Evolutionary conservation across 2,113 vertebrate species (phyloP).

Genomic region (Sula dactylatra): DNA sequence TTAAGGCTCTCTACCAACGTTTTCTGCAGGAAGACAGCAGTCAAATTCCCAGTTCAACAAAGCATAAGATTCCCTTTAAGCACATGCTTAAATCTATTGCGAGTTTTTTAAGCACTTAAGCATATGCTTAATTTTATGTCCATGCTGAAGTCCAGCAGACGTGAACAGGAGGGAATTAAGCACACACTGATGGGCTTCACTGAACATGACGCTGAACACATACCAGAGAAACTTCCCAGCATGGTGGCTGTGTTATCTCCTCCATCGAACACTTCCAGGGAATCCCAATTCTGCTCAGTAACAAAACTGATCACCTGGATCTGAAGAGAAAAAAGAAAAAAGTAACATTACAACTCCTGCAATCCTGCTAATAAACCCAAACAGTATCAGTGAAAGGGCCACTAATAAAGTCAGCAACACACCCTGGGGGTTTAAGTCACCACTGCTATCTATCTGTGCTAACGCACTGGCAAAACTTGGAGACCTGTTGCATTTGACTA

Average conservation of each 20-base stretch:
- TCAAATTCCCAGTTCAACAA: neutral
- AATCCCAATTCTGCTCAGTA: conserved; percentile 99
- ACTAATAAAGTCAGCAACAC: neutral
- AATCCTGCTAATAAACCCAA: neutral
- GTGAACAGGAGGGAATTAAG: accelerated
- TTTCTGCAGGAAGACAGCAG: neutral
- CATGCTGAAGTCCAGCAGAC: neutral
- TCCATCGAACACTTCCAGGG: conserved; percentile 95
- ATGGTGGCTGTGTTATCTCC: conserved; percentile 95
- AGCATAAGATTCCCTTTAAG: neutral
- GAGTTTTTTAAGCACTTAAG: neutral
- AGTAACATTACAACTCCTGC: neutral
- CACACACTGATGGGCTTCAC: accelerated
- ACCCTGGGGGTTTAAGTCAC: neutral
- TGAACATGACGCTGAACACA: neutral
- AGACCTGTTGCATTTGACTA: neutral
- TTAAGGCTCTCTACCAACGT: neutral
- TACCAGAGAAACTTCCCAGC: conserved; percentile 98
- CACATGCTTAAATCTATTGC: accelerated
- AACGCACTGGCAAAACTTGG: neutral
- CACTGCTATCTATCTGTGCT: neutral
- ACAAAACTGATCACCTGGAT: conserved; percentile 98
- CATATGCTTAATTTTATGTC: neutral
- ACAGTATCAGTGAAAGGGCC: neutral
- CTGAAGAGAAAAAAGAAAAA: conserved; percentile 60